Evolutionary conservation across 2,888 invertebrate species (phyloP), one percentile per base, ranked within the genome.

Genomic region (Muscina levida): DNA sequence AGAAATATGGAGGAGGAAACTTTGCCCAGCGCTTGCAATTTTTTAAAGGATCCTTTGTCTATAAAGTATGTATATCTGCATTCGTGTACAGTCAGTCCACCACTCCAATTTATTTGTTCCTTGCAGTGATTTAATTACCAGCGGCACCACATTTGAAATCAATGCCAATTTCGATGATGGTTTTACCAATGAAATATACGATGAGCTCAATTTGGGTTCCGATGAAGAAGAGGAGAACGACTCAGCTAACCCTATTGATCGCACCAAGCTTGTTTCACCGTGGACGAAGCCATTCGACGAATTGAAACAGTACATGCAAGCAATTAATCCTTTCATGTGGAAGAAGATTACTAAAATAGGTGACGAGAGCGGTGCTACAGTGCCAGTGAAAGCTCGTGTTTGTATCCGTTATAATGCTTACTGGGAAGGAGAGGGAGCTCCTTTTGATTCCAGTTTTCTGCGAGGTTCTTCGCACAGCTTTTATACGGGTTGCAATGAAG

Each of bases 391-490:
- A 66, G 87, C 89, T 0, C 86, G 90, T 1, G 89, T 88, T 0
- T 84, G 86, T 0, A 83, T 90, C 44, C 86, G 88, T 1, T 90
- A 90, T 59, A 89, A 89, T 72, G 89, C 87, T 1, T 90, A 89
- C 67, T 90, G 88, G 88, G 90, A 91, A 72, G 84, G 85, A 0
- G 85, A 89, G 37, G 82, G 84, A 0, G 87, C 86, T 1, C 89
- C 91, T 1, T 90, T 90, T 62, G 91, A 91, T 82, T 90, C 91
- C 0, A 89, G 90, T 2, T 85, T 88, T 77, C 76, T 91, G 42
- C 88, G 90, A 0, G 88, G 89, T 8, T 84, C 87, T 0, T 82
- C 88, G 1, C 86, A 84, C 71, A 86, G 84, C 1, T 90, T 90
- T 26, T 85, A 87, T 24, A 88, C 88, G 0, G 88, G 88, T 0